A percentile compares a stretch with the other conserved stretches of the same genome.
Evolutionary conservation across 2,113 vertebrate genomes (phyloP).

Genomic region (Corvus hawaiiensis): DNA sequence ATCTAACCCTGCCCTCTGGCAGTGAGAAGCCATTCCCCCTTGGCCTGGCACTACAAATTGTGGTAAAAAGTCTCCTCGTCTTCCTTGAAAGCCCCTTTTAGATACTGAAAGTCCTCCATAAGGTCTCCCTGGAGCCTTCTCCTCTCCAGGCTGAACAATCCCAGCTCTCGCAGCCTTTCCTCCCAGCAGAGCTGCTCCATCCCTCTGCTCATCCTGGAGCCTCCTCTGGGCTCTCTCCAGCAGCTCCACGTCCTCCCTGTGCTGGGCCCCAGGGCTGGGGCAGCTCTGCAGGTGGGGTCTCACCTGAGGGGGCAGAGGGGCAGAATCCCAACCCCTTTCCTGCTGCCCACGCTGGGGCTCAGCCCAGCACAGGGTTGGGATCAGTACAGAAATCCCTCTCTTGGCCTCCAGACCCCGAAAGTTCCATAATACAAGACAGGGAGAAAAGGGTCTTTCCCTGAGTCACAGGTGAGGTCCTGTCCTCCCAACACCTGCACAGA

Average conservation of each 20-base stretch:
- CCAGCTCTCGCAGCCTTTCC: neutral
- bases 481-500: neutral
- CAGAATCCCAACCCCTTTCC: neutral
- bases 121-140: neutral
- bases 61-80: neutral
- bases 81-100: neutral
- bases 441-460: neutral
- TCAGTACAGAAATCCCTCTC: neutral
- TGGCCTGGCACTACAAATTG: neutral
- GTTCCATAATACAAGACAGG: neutral
- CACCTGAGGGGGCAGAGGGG: neutral
- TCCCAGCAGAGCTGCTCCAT: neutral
- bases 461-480: neutral
- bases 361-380: neutral
- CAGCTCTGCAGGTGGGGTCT: neutral
- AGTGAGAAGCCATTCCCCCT: neutral
- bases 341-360: neutral
- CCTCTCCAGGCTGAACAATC: neutral
- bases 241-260: neutral
- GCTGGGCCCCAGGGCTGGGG: neutral
- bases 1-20: fast-evolving
- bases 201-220: neutral
- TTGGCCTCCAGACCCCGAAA: neutral
- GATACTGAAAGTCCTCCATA: neutral
- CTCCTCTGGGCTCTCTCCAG: neutral